A percentile compares a stretch with the other conserved stretches of the same genome.
Evolutionary conservation across 2,888 invertebrate species (phyloP).

Genomic region (Trichopria drosophilae): DNA sequence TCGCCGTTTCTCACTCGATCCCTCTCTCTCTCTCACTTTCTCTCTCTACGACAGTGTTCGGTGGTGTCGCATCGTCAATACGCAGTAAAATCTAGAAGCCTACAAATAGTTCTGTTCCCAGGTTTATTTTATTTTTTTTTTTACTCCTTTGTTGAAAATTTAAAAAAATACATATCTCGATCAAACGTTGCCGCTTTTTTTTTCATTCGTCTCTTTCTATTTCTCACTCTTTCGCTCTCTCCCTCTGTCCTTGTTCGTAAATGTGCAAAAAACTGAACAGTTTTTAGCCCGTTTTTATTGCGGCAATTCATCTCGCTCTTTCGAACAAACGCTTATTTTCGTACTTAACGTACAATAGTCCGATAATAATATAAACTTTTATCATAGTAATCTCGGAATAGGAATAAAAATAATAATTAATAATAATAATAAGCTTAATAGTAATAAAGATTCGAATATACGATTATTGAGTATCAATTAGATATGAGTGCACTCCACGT

Average conservation of each 20-base stretch:
- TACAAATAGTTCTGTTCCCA: constrained; percentile 51
- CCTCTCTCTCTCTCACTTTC: constrained; percentile 15
- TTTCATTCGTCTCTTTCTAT: constrained; percentile 8
- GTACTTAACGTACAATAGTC: constrained; percentile 32
- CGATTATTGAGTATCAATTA: constrained; percentile 41
- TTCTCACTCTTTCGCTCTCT: constrained; percentile 1
- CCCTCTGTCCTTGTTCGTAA: too few relatives aligned
- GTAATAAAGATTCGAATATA: constrained; percentile 34
- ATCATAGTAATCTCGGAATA: constrained; percentile 26
- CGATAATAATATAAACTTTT: constrained; percentile 39
- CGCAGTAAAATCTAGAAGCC: constrained; percentile 47
- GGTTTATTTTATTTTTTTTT: constrained; percentile 39
- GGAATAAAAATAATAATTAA: constrained; percentile 31
- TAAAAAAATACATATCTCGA: constrained; percentile 59
- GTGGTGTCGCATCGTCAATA: constrained; percentile 36
- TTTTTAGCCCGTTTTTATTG: not conserved
- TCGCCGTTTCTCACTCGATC: constrained; percentile 32
- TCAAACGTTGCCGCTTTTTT: not conserved
- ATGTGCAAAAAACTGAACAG: constrained; percentile 7
- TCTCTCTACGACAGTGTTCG: constrained; percentile 15
- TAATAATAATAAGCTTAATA: constrained; percentile 27
- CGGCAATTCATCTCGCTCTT: too few relatives aligned
- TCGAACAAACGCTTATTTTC: constrained; percentile 23
- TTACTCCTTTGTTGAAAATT: constrained; percentile 52
- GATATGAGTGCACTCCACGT: constrained; percentile 42